Evolutionary conservation across 2,113 vertebrate genomes (phyloP).

Genomic region (Rhipidura dahli): DNA sequence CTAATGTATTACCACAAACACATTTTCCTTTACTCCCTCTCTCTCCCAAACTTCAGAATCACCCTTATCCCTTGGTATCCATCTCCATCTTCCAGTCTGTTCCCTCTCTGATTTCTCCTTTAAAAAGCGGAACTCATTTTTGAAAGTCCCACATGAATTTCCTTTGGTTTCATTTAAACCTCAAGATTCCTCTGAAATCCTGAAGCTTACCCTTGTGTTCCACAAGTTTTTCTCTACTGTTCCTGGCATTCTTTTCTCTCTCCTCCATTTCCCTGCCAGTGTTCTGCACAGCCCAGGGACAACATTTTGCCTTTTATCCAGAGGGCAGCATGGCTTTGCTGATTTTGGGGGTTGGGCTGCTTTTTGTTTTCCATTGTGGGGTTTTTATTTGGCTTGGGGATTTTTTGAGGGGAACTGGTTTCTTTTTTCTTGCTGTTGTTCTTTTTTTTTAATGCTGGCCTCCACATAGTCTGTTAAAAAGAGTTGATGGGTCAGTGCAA

Average conservation of each 20-base stretch:
- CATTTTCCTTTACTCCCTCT: background rate
- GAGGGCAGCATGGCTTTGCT: background rate
- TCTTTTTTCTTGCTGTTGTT: background rate
- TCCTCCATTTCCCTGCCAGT: background rate
- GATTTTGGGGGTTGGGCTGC: background rate
- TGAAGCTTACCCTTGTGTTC: background rate
- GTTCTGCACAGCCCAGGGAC: background rate
- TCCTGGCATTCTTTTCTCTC: background rate
- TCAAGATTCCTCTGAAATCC: background rate
- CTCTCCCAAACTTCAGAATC: background rate
- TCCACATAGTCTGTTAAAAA: background rate
- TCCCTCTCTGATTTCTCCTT: background rate
- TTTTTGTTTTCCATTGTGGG: background rate
- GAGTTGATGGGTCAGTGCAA: rapidly evolving
- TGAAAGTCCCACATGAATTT: background rate
- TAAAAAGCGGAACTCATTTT: background rate
- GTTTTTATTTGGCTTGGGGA: background rate
- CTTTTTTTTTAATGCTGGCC: background rate
- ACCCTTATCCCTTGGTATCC: background rate
- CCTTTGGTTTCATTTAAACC: background rate
- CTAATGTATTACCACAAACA: background rate
- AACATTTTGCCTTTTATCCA: background rate
- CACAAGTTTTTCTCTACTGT: background rate
- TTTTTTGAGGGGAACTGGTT: background rate
- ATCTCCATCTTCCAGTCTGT: background rate